Percentiles rank a stretch among this genome's conserved stretches.
phyloP scores from a whole-genome alignment of 2,888 invertebrate genomes.

The Entomobrya multifasciata region DNA sequence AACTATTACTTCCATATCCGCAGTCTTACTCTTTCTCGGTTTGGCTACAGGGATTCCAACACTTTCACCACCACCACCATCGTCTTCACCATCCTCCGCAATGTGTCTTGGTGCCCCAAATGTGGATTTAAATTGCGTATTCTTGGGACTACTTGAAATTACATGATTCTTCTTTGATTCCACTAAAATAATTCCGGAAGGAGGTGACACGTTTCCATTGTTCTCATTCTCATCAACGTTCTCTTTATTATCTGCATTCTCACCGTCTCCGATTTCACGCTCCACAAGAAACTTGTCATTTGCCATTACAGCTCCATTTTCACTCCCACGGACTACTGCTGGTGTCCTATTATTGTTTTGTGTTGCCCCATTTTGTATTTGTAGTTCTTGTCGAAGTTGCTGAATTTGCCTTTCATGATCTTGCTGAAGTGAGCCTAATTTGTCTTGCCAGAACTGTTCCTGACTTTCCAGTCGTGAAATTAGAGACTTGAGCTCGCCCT shows the following conservation, averaged over 20 bases:
- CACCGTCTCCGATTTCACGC: constrained; percentile 22
- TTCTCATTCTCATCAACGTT: neutral
- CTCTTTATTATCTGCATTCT: neutral
- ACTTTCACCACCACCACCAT: constrained; percentile 14
- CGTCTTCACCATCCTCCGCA: neutral
- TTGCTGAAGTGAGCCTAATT: constrained; percentile 66
- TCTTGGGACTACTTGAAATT: neutral
- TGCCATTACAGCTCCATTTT: constrained; percentile 13
- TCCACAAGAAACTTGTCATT: constrained; percentile 31
- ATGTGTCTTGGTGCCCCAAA: constrained; percentile 42
- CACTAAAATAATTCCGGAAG: constrained; percentile 49
- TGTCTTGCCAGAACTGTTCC: constrained; percentile 73
- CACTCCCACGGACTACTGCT: neutral
- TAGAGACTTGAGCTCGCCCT: constrained; percentile 56
- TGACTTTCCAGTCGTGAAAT: constrained; percentile 70
- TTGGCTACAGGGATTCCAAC: constrained; percentile 34
- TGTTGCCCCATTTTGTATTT: constrained; percentile 3
- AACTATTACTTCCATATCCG: neutral
- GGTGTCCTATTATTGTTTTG: constrained; percentile 5
- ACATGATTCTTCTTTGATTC: constrained; percentile 26
- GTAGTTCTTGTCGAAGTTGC: constrained; percentile 70
- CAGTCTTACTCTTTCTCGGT: constrained; percentile 44
- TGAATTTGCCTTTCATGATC: constrained; percentile 71
- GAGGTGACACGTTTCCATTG: constrained; percentile 4
- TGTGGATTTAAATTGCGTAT: neutral